phyloP scores from a whole-genome alignment of 1,140 invertebrate genomes.

The Diachasma alloeum region DNA sequence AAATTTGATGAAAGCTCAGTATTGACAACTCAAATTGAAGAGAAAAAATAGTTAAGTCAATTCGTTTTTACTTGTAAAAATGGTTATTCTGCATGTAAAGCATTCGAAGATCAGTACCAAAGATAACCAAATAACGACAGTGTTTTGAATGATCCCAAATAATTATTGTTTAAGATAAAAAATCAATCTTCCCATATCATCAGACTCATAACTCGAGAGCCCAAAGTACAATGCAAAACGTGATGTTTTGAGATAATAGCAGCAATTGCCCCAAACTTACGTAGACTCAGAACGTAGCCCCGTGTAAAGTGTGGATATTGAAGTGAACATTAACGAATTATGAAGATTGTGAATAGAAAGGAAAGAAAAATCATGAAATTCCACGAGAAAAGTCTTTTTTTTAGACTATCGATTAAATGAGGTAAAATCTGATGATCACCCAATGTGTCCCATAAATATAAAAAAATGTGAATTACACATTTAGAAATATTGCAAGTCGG shows the following conservation, averaged over 20 bases:
- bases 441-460: slow-evolving; percentile 25
- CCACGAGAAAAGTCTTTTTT: neutral
- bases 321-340: neutral
- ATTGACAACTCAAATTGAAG: too few relatives aligned
- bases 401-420: neutral
- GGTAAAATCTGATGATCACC: neutral
- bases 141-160: too few relatives aligned
- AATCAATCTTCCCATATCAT: neutral
- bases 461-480: neutral
- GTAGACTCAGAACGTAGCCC: neutral
- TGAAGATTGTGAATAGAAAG: neutral
- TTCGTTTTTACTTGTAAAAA: too few relatives aligned
- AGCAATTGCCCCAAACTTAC: neutral
- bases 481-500: slow-evolving; percentile 4
- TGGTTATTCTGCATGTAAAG: too few relatives aligned
- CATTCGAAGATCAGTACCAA: too few relatives aligned
- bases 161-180: too few relatives aligned
- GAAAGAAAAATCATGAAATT: neutral
- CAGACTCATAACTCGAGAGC: neutral
- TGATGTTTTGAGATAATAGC: neutral
- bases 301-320: neutral
- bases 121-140: too few relatives aligned
- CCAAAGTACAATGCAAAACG: neutral
- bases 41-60: too few relatives aligned
- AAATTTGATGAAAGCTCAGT: too few relatives aligned